Percentiles rank a stretch among this genome's conserved stretches.
Conservation (phyloP, 2,113 vertebrate genomes). For the Gyps fulvus region DNA sequence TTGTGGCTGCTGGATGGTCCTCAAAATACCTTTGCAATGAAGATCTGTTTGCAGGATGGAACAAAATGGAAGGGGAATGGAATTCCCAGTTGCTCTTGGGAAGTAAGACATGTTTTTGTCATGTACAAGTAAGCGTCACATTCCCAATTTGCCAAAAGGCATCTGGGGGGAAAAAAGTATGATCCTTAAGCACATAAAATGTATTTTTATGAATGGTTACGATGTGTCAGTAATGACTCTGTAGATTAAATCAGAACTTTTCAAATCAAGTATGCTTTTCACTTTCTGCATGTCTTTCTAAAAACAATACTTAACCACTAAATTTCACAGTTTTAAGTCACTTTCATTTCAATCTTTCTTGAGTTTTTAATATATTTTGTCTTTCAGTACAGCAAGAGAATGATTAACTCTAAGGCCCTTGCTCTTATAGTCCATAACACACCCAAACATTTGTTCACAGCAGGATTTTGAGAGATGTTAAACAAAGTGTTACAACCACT, state of each 20-base stretch:
- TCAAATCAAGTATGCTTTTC: neutral
- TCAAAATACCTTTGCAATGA: neutral
- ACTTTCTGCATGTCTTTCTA: neutral
- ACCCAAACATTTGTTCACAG: neutral
- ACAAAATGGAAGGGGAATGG: neutral
- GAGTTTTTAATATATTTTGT: neutral
- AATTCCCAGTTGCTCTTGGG: neutral
- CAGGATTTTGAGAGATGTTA: neutral
- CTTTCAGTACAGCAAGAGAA: neutral
- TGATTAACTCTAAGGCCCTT: neutral
- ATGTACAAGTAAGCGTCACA: accelerated
- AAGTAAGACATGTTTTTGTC: neutral
- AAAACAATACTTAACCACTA: neutral
- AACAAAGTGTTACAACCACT: neutral
- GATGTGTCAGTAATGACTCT: neutral
- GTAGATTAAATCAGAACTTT: neutral
- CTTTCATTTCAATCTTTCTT: neutral
- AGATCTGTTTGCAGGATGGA: neutral
- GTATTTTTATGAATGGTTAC: neutral
- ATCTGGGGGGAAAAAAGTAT: neutral
- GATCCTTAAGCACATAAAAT: neutral
- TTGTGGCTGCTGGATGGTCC: neutral
- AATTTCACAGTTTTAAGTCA: neutral
- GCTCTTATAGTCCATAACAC: neutral
- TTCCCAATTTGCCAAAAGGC: neutral